These are phyloP conservation scores for Macrotis lagotis DNA, from an alignment of 2,113 vertebrate species.

Conservation along the genomic window DNA sequence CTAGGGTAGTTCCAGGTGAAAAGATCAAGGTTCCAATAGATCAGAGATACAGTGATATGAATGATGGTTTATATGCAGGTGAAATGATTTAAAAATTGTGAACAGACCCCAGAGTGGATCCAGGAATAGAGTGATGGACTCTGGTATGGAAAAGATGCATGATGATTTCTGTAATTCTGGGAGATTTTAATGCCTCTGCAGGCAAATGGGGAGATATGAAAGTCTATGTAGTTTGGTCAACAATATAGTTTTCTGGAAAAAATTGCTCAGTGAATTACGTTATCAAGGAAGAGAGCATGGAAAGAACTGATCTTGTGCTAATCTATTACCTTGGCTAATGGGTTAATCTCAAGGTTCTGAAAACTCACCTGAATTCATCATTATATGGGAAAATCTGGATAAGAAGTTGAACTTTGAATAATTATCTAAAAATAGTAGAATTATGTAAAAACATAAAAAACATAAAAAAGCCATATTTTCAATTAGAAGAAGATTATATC, in stretches of 20 bases:
- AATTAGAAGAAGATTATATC: neutral
- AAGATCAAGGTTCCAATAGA: neutral
- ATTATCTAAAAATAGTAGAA: neutral
- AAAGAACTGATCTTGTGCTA: neutral
- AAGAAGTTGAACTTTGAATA: neutral
- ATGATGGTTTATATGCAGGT: neutral
- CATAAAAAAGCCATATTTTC: neutral
- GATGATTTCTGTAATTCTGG: neutral
- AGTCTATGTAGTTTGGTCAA: neutral
- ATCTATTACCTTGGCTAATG: neutral
- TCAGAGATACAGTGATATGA: neutral
- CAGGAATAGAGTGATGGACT: neutral
- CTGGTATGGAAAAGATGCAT: neutral
- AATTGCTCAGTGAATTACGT: neutral
- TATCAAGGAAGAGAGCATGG: neutral
- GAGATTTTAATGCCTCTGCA: neutral
- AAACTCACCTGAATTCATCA: neutral
- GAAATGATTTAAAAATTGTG: neutral
- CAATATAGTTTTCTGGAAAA: neutral
- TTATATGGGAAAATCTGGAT: neutral
- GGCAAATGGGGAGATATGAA: neutral
- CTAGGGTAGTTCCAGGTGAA: neutral
- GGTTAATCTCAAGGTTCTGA: neutral
- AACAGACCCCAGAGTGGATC: neutral
- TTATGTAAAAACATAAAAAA: neutral